Evolutionary conservation across 2,888 invertebrate species (phyloP).

Genomic region (Troides helena): DNA sequence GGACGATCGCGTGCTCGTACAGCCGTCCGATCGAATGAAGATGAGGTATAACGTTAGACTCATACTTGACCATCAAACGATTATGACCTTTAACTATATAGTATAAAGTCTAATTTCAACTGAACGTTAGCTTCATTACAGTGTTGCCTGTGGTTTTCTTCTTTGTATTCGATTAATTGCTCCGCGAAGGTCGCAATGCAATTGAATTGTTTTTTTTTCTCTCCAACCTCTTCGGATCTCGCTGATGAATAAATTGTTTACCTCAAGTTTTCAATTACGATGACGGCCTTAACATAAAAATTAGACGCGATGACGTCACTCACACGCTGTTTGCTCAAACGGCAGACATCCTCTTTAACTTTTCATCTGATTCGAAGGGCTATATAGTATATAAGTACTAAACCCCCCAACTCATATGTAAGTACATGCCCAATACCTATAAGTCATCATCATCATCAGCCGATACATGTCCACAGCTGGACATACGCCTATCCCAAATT

Average conservation of each 20-base stretch:
- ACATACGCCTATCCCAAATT: too few relatives aligned
- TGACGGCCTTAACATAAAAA: conserved; percentile 26
- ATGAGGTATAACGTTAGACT: conserved; percentile 8
- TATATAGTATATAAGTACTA: too few relatives aligned
- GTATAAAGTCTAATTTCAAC: conserved; percentile 15
- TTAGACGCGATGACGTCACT: conserved; percentile 9
- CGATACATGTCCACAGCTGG: neutral
- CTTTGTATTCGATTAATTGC: conserved; percentile 47
- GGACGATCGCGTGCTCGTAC: neutral
- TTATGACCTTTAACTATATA: conserved; percentile 23
- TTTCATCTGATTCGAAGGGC: neutral
- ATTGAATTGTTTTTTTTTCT: conserved; percentile 37
- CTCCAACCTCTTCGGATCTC: conserved; percentile 21
- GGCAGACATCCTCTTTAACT: neutral
- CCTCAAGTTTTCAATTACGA: conserved; percentile 16
- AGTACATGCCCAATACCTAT: too few relatives aligned
- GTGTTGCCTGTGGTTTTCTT: conserved; percentile 43
- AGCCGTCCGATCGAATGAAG: neutral
- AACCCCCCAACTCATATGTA: too few relatives aligned
- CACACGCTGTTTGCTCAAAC: neutral
- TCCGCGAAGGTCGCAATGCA: conserved; percentile 39
- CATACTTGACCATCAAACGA: conserved; percentile 9
- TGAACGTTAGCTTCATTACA: conserved; percentile 9
- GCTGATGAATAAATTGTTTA: conserved; percentile 27
- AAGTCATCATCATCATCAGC: neutral